Conservation (phyloP, 2,888 invertebrate species). For the Drosophila monieri region DNA sequence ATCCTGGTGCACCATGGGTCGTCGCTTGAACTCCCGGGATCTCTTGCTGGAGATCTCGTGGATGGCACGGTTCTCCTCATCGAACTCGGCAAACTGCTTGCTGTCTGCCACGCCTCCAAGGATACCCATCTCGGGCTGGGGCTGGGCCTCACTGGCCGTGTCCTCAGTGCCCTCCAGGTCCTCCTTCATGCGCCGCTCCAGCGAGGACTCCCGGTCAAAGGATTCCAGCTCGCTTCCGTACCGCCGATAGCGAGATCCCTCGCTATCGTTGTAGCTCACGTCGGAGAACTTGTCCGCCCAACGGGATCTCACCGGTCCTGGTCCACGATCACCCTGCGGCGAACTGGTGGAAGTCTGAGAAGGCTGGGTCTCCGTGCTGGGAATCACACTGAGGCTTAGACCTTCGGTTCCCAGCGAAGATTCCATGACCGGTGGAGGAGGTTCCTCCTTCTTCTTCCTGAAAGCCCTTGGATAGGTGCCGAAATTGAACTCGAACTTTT, state of each 20-base stretch:
- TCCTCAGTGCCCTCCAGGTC: conserved; percentile 81
- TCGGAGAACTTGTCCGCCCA: conserved; percentile 85
- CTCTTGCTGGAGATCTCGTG: conserved; percentile 84
- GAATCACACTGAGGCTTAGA: conserved; percentile 81
- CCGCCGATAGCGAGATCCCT: conserved; percentile 83
- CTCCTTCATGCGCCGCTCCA: conserved; percentile 84
- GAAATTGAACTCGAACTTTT: conserved; percentile 89
- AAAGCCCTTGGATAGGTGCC: conserved; percentile 92
- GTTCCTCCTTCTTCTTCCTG: conserved; percentile 79
- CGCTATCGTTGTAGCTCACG: conserved; percentile 84
- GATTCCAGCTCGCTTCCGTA: conserved; percentile 83
- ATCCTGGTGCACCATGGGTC: conserved; percentile 83
- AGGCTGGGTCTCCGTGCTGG: conserved; percentile 86
- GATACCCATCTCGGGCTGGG: conserved; percentile 75
- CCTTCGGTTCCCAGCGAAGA: conserved; percentile 78
- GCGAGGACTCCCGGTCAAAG: conserved; percentile 83
- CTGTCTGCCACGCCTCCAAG: conserved; percentile 84
- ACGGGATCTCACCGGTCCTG: conserved; percentile 85
- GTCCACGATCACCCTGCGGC: conserved; percentile 86
- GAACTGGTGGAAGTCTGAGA: conserved; percentile 88
- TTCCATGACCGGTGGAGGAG: conserved; percentile 56
- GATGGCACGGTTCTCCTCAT: conserved; percentile 85
- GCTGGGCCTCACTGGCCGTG: conserved; percentile 84
- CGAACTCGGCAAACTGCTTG: conserved; percentile 86
- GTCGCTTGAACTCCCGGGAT: conserved; percentile 82